Percentiles rank a stretch among this genome's conserved stretches.
Evolutionary conservation across 2,797 vertebrate genomes (phyloP).

Genomic region (Momotus momota): DNA sequence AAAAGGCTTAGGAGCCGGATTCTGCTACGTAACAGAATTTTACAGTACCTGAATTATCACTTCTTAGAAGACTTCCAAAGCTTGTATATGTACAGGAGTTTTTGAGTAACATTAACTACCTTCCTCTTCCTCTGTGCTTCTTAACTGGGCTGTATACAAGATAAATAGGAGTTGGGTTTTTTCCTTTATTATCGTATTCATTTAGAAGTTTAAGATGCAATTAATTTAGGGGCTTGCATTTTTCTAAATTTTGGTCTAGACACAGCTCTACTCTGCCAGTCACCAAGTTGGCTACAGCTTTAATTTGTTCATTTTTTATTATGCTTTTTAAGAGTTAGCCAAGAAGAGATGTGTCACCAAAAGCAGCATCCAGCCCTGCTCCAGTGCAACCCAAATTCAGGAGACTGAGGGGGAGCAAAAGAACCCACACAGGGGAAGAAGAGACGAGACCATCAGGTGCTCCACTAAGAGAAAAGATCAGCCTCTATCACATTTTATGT

Average conservation of each 20-base stretch:
- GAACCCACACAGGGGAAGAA: background rate
- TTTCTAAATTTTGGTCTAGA: background rate
- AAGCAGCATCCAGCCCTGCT: background rate
- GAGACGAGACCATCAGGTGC: background rate
- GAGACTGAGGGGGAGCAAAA: background rate
- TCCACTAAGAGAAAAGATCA: background rate
- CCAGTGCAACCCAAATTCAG: background rate
- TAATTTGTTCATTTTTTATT: background rate
- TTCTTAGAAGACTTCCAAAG: background rate
- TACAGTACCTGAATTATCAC: background rate
- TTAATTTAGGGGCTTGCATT: background rate
- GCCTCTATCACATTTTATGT: background rate
- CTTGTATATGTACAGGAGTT: background rate
- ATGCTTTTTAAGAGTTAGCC: background rate
- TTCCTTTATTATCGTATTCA: background rate
- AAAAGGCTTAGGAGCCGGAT: background rate
- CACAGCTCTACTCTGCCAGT: background rate
- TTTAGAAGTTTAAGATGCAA: background rate
- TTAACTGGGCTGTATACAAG: background rate
- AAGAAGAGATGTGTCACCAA: background rate
- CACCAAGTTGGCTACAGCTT: background rate
- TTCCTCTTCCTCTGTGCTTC: background rate
- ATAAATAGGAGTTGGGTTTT: background rate
- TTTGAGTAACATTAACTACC: background rate
- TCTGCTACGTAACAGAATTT: background rate